Conservation (phyloP, 2,797 vertebrate species). For the Micropoecilia bifurca region DNA sequence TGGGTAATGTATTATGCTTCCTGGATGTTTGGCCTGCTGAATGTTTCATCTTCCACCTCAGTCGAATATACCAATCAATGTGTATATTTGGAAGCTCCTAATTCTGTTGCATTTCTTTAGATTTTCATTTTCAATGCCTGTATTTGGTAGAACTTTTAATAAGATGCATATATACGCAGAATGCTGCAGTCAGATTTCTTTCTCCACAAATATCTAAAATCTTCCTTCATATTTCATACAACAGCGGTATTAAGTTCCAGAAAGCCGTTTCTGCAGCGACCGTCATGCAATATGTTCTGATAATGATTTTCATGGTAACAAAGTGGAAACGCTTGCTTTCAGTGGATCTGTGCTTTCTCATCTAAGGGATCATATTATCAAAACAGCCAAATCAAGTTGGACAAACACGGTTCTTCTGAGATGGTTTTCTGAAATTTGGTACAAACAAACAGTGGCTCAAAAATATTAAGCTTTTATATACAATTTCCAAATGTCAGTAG, state of each 20-base stretch:
- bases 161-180: conserved; percentile 32
- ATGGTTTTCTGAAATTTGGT: conserved; percentile 72
- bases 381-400: conserved; percentile 48
- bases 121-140: conserved; percentile 58
- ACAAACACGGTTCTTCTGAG: conserved; percentile 46
- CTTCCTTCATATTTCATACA: conserved; percentile 47
- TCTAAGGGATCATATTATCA: conserved; percentile 54
- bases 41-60: conserved; percentile 66
- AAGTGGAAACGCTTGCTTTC: conserved; percentile 50
- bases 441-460: conserved; percentile 45
- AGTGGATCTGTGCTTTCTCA: conserved; percentile 40
- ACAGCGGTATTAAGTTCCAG: conserved; percentile 64
- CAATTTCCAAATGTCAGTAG: not conserved
- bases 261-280: conserved; percentile 49
- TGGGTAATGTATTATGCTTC: conserved; percentile 82
- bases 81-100: conserved; percentile 74
- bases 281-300: conserved; percentile 41
- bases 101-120: conserved; percentile 49
- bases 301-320: conserved; percentile 44
- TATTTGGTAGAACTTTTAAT: conserved; percentile 42
- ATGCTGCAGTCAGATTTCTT: conserved; percentile 23
- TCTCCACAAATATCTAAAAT: conserved; percentile 23
- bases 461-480: not conserved
- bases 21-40: conserved; percentile 79
- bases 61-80: conserved; percentile 75